These are phyloP conservation scores for Drepana falcataria DNA, from an alignment of 2,888 invertebrate species.

Conservation along the genomic window DNA sequence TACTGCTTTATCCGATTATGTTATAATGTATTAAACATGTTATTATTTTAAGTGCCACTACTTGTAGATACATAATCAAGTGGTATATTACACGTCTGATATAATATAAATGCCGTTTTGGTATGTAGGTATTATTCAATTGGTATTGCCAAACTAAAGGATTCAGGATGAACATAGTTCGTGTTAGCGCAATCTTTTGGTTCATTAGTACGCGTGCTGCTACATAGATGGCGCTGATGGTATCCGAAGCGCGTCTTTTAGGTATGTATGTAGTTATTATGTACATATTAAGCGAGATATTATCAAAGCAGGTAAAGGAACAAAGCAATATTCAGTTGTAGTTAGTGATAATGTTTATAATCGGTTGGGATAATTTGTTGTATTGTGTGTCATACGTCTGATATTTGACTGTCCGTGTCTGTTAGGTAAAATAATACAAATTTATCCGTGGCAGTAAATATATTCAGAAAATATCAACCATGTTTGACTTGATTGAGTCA, in stretches of 20 bases:
- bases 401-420: neutral
- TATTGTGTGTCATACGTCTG: neutral
- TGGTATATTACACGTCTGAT: too few relatives aligned
- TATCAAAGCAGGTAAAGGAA: too few relatives aligned
- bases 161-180: too few relatives aligned
- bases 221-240: constrained; percentile 24
- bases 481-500: constrained; percentile 65
- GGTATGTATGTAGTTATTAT: neutral
- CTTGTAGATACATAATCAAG: too few relatives aligned
- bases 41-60: too few relatives aligned
- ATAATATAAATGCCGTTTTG: too few relatives aligned
- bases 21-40: too few relatives aligned
- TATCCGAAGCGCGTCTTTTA: neutral
- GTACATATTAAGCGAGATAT: too few relatives aligned
- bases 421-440: constrained; percentile 42
- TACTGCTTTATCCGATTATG: too few relatives aligned
- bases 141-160: too few relatives aligned
- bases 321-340: neutral
- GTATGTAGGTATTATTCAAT: too few relatives aligned
- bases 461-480: constrained; percentile 77
- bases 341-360: neutral
- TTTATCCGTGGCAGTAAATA: constrained; percentile 70
- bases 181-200: constrained; percentile 13
- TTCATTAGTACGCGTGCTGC: neutral
- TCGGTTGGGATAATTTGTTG: neutral